These are phyloP conservation scores for Epistrophe eligans DNA, from an alignment of 2,888 invertebrate species.

Conservation along the genomic window DNA sequence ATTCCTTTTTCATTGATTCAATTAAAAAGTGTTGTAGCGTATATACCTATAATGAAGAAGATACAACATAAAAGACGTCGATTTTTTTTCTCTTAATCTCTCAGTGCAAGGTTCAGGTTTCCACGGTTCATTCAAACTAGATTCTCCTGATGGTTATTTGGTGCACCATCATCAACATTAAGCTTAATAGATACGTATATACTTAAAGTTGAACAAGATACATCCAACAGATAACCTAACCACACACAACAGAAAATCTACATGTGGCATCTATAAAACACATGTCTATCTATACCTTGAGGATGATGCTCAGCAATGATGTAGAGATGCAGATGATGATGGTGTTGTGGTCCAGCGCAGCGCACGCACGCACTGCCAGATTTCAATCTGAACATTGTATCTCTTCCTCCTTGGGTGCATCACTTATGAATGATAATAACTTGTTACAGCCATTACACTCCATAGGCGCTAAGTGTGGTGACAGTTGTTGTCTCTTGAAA, in stretches of 20 bases:
- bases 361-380: slow-evolving; percentile 14
- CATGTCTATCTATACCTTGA: slow-evolving; percentile 22
- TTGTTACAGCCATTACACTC: slow-evolving; percentile 48
- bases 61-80: slow-evolving; percentile 23
- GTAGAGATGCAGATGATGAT: background rate
- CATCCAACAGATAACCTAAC: slow-evolving; percentile 40
- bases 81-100: background rate
- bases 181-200: slow-evolving; percentile 32
- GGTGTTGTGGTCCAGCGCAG: slow-evolving; percentile 27
- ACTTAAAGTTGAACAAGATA: slow-evolving; percentile 48
- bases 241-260: slow-evolving; percentile 53
- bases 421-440: slow-evolving; percentile 34
- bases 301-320: slow-evolving; percentile 47
- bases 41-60: slow-evolving; percentile 35
- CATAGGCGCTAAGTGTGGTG: slow-evolving; percentile 43
- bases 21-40: slow-evolving; percentile 50
- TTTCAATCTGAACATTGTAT: slow-evolving; percentile 16
- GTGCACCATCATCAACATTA: slow-evolving; percentile 15
- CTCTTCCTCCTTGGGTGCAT: slow-evolving; percentile 42
- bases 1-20: slow-evolving; percentile 43
- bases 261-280: slow-evolving; percentile 52
- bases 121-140: slow-evolving; percentile 29
- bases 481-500: slow-evolving; percentile 40
- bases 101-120: slow-evolving; percentile 45
- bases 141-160: slow-evolving; percentile 12